A percentile compares a stretch with the other conserved stretches of the same genome.
These are phyloP conservation scores for Euphonia xanthogaster DNA, from an alignment of 2,797 vertebrate genomes.

Conservation along the genomic window DNA sequence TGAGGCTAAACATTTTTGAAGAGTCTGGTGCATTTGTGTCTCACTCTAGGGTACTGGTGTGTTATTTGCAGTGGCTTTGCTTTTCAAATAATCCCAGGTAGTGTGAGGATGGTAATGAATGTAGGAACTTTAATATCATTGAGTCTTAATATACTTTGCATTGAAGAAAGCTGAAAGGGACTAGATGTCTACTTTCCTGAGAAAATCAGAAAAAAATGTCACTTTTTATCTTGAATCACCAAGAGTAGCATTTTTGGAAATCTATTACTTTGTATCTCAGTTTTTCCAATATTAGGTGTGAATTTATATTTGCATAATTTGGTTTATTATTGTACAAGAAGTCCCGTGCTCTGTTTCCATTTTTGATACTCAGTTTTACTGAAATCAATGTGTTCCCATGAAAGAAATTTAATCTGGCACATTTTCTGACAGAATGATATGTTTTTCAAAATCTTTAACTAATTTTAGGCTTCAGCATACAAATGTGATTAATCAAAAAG, in stretches of 20 bases:
- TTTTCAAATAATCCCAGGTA: not conserved
- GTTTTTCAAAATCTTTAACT: not conserved
- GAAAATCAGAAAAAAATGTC: not conserved
- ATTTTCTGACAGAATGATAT: not conserved
- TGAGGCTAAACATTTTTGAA: not conserved
- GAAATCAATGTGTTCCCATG: not conserved
- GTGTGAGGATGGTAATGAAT: not conserved
- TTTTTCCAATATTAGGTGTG: not conserved
- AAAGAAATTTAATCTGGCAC: constrained; percentile 1
- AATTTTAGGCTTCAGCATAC: not conserved
- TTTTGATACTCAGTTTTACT: not conserved
- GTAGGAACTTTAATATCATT: not conserved
- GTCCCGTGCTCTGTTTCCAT: not conserved
- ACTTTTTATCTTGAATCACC: not conserved
- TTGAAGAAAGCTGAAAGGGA: not conserved
- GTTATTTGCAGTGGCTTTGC: not conserved
- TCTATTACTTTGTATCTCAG: not conserved
- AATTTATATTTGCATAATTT: not conserved
- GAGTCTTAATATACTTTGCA: not conserved
- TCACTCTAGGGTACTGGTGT: not conserved
- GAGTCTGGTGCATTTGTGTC: not conserved
- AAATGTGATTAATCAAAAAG: not conserved
- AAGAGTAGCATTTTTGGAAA: not conserved
- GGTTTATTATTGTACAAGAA: not conserved
- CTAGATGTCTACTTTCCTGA: not conserved